Conservation (phyloP, 2,888 invertebrate genomes). For the Octonoba sinensis region DNA sequence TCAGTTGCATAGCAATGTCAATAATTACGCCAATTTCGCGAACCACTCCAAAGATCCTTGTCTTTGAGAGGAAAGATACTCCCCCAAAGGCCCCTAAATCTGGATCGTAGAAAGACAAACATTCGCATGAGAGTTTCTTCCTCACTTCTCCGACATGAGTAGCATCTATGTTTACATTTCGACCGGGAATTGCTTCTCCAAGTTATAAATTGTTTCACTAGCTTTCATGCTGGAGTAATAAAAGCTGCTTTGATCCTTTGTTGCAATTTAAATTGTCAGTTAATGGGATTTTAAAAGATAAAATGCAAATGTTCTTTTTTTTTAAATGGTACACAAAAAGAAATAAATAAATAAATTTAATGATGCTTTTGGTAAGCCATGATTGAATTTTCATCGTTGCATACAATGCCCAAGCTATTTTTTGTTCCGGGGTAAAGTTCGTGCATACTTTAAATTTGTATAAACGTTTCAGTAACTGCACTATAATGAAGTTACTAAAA, state of each 20-base stretch:
- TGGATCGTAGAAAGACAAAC: slow-evolving; percentile 51
- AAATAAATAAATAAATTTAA: too few species aligned
- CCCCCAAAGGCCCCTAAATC: slow-evolving; percentile 31
- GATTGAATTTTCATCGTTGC: too few species aligned
- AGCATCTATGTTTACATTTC: slow-evolving; percentile 24
- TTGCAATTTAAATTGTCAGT: neutral
- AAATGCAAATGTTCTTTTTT: too few species aligned
- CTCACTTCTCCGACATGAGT: neutral
- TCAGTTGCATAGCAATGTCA: slow-evolving; percentile 45
- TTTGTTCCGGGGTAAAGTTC: too few species aligned
- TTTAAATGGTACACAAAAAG: too few species aligned
- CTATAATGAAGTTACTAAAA: too few species aligned
- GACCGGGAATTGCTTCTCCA: slow-evolving; percentile 2
- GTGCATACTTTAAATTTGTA: too few species aligned
- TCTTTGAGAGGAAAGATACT: slow-evolving; percentile 25
- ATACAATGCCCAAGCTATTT: too few species aligned
- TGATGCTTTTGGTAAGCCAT: too few species aligned
- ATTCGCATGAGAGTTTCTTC: slow-evolving; percentile 34
- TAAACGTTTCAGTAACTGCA: too few species aligned
- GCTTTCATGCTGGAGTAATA: slow-evolving; percentile 34
- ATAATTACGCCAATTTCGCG: slow-evolving; percentile 28
- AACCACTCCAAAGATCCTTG: slow-evolving; percentile 3
- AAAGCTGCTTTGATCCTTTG: slow-evolving; percentile 11
- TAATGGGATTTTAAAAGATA: too few species aligned
- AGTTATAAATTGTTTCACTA: slow-evolving; percentile 38